phyloP scores from a whole-genome alignment of 2,888 invertebrate genomes.

The Drosophila recens region DNA sequence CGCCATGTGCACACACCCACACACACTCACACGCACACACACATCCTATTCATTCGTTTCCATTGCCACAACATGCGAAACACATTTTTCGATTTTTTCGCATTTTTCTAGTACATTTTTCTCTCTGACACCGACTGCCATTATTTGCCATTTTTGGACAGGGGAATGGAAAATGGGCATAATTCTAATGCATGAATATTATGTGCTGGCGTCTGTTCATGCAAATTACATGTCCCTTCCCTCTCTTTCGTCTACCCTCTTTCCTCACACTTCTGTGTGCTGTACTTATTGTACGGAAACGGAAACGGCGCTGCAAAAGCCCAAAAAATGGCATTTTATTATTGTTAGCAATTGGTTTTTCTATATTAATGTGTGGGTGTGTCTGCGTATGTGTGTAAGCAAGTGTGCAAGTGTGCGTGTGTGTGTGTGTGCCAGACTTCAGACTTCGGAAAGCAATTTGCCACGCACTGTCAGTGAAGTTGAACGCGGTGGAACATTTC shows the following conservation, averaged over 20 bases:
- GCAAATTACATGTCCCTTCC: slow-evolving; percentile 59
- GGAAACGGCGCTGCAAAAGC: slow-evolving; percentile 59
- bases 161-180: slow-evolving; percentile 45
- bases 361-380: slow-evolving; percentile 30
- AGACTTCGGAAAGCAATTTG: slow-evolving; percentile 81
- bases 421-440: slow-evolving; percentile 56
- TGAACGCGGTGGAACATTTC: slow-evolving; percentile 79
- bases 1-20: slow-evolving; percentile 59
- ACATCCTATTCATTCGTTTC: not conserved
- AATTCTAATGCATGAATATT: slow-evolving; percentile 78
- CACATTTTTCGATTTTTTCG: slow-evolving; percentile 53
- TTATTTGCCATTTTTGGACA: slow-evolving; percentile 59
- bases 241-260: not conserved
- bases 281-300: slow-evolving; percentile 65
- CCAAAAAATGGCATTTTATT: slow-evolving; percentile 64
- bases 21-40: slow-evolving; percentile 13
- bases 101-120: slow-evolving; percentile 63
- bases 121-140: slow-evolving; percentile 46
- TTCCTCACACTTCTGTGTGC: slow-evolving; percentile 8
- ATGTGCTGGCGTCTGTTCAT: slow-evolving; percentile 70
- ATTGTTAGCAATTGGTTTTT: slow-evolving; percentile 71
- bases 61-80: slow-evolving; percentile 29
- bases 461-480: slow-evolving; percentile 81
- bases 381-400: slow-evolving; percentile 20
- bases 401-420: slow-evolving; percentile 27